Conservation (phyloP, 2,113 vertebrate genomes). For the Polyodon spathula region DNA sequence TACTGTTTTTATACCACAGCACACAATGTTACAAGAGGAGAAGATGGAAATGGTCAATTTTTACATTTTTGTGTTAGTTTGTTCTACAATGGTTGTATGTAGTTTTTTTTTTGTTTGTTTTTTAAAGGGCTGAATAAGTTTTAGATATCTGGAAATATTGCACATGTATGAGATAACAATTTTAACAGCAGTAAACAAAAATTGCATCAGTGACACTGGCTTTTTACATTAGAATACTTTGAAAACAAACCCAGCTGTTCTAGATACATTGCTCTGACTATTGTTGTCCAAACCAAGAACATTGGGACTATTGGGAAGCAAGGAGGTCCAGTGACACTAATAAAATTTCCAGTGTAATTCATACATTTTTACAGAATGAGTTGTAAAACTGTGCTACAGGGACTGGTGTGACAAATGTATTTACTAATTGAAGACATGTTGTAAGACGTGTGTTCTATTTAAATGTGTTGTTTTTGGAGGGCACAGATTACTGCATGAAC, state of each 20-base stretch:
- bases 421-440: slow-evolving; percentile 66
- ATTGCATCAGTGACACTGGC: slow-evolving; percentile 68
- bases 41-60: slow-evolving; percentile 76
- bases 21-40: slow-evolving; percentile 55
- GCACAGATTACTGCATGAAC: slow-evolving; percentile 87
- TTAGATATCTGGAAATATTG: slow-evolving; percentile 70
- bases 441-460: slow-evolving; percentile 70
- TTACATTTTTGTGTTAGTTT: slow-evolving; percentile 63
- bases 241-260: not conserved
- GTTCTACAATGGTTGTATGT: slow-evolving; percentile 70
- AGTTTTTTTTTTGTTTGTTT: slow-evolving; percentile 56
- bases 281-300: slow-evolving; percentile 13
- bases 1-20: slow-evolving; percentile 70
- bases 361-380: slow-evolving; percentile 77
- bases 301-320: slow-evolving; percentile 41
- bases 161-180: slow-evolving; percentile 1
- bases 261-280: not conserved
- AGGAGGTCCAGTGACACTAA: slow-evolving; percentile 77
- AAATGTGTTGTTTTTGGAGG: slow-evolving; percentile 73
- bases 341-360: slow-evolving; percentile 74
- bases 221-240: slow-evolving; percentile 14
- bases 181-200: slow-evolving; percentile 28
- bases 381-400: slow-evolving; percentile 76
- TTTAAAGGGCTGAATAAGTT: slow-evolving; percentile 76
- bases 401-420: slow-evolving; percentile 71